Percentiles rank a stretch among this genome's conserved stretches.
Evolutionary conservation across 2,113 vertebrate species (phyloP).

Genomic region (Epinephelus fuscoguttatus): DNA sequence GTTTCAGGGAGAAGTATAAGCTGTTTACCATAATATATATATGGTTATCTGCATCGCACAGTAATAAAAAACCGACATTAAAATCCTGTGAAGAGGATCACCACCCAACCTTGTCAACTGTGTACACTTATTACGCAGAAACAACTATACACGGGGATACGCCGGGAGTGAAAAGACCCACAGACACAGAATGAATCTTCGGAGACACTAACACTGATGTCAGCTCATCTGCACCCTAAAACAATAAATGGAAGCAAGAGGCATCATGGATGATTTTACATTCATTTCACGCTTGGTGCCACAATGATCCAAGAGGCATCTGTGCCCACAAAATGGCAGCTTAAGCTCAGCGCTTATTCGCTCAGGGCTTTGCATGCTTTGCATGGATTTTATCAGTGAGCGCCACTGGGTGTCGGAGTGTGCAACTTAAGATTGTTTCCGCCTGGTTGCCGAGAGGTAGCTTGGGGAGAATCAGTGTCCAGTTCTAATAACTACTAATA

Average conservation of each 20-base stretch:
- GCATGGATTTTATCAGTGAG: slow-evolving; percentile 69
- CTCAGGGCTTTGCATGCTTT: slow-evolving; percentile 57
- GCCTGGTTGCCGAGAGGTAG: slow-evolving; percentile 28
- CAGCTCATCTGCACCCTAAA: slow-evolving; percentile 68
- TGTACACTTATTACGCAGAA: slow-evolving; percentile 40
- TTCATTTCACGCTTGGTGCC: slow-evolving; percentile 78
- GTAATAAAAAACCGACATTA: slow-evolving; percentile 50
- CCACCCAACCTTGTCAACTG: slow-evolving; percentile 24
- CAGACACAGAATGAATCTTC: slow-evolving; percentile 46
- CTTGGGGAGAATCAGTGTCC: slow-evolving; percentile 42
- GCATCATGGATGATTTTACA: slow-evolving; percentile 74
- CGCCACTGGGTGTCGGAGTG: slow-evolving; percentile 45
- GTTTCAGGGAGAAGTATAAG: slow-evolving; percentile 39
- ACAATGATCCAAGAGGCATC: slow-evolving; percentile 77
- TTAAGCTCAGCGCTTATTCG: slow-evolving; percentile 54
- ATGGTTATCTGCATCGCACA: slow-evolving; percentile 32
- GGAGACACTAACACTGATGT: slow-evolving; percentile 50
- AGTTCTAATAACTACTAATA: slow-evolving; percentile 52
- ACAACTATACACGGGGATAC: not conserved
- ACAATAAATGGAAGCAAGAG: slow-evolving; percentile 66
- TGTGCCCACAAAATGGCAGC: slow-evolving; percentile 77
- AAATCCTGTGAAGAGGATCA: slow-evolving; percentile 38
- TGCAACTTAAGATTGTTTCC: slow-evolving; percentile 49
- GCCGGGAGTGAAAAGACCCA: slow-evolving; percentile 32
- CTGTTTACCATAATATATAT: slow-evolving; percentile 58